Conservation (phyloP, 1,140 invertebrate species). For the Zelostemma sp. region DNA sequence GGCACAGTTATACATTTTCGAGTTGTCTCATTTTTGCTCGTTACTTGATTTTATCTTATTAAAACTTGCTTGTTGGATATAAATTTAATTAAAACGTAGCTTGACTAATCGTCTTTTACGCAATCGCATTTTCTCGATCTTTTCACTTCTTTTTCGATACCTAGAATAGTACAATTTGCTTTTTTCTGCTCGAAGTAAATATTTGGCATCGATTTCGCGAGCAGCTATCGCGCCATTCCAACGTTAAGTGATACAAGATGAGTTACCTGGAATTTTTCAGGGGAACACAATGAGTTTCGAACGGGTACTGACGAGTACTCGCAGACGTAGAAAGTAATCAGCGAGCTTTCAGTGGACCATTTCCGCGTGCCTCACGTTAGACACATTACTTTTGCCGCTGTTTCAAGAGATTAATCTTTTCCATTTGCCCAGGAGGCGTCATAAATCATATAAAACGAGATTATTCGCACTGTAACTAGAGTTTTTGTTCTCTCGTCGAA, state of each 20-base stretch:
- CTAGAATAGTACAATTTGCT: no score
- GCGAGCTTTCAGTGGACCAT: neutral
- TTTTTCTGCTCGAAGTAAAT: no score
- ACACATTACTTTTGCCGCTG: neutral
- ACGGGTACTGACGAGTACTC: neutral
- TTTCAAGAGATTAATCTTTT: neutral
- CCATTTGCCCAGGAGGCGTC: neutral
- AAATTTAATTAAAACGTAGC: no score
- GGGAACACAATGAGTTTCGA: neutral
- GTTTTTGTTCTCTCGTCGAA: neutral
- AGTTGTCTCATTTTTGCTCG: no score
- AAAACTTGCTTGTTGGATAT: no score
- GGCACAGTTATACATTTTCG: no score
- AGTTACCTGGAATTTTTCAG: neutral
- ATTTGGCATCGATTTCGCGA: neutral
- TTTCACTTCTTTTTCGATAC: no score
- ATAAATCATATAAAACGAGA: constrained; percentile 3
- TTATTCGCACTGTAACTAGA: neutral
- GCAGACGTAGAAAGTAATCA: constrained; percentile 3
- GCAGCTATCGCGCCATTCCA: neutral
- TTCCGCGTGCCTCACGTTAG: constrained; percentile 2
- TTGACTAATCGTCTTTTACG: no score
- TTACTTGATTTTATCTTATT: no score
- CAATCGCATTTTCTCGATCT: no score
- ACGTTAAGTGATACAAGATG: neutral